Evolutionary conservation across 2,888 invertebrate genomes (phyloP), one percentile per base, ranked within the genome.

Genomic region (Trachelus tabidus): DNA sequence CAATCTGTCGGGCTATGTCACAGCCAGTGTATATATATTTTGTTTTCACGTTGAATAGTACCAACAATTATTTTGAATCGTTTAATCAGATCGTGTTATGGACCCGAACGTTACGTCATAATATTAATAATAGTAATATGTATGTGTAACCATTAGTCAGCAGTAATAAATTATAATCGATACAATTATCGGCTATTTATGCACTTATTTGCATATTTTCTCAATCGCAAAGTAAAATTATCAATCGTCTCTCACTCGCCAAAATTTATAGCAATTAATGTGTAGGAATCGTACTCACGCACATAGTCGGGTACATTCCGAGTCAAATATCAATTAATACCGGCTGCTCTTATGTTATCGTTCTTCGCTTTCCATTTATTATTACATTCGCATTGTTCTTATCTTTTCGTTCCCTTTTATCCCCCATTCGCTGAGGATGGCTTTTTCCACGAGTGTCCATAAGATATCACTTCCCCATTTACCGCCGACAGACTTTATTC

Each of bases 1-100:
- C 75, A 75, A 77, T 69, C 77, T 77, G 77, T 77, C 69, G 77
- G 77, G 77, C 77, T 75, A 75, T 77, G 75, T 77, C 77, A 77
- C 77, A 77, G 77, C 77, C 77, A 77, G 77, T 77, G 75, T 77
- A 69, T 76, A 69, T 76, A 69, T 76, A 76, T 75, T 37, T 74
- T 35, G 23, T 23, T 74, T 34, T 35, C 30, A 40, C 33, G 37
- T 33, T 76, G 69, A 34, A 76, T 69, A 69, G 69, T 77, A 77
- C 77, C 73, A 77, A 77, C 77, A 75, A 77, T 74, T 74, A 74
- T 77, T 77, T 77, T 73, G 74, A 69, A 73, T 74, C 74, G 68
- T 68, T 74, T 71, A 77, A 75, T 77, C 77, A 75, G 77, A 73
- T 77, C 74, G 74, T 34, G 30, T 68, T 73, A 68, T 30, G 34